Percentiles rank a stretch among this genome's conserved stretches.
Evolutionary conservation across 2,113 vertebrate genomes (phyloP).

Genomic region (Micronycteris hirsuta): DNA sequence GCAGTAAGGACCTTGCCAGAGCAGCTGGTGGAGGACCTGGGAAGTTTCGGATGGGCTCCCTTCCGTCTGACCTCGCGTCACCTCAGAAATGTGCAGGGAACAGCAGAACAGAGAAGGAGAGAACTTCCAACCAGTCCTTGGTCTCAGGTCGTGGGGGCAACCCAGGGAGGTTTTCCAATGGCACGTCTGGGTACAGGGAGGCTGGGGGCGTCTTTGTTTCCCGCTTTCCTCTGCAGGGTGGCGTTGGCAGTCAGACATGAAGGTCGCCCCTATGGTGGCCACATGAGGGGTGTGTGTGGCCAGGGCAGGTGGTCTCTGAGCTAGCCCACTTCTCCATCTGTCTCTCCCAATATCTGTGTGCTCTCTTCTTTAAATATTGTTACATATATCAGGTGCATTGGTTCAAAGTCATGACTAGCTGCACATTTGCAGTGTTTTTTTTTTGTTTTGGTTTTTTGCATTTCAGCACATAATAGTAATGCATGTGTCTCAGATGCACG

Average conservation of each 20-base stretch:
- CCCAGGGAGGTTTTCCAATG: background rate
- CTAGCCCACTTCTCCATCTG: background rate
- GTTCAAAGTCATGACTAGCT: too few relatives aligned
- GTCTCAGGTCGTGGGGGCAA: background rate
- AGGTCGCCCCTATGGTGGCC: background rate
- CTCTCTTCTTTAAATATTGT: background rate
- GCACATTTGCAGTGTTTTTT: too few relatives aligned
- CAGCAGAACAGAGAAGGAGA: background rate
- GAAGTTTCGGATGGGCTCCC: background rate
- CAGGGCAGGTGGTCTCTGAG: background rate
- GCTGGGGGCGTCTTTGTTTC: background rate
- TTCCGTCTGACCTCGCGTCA: background rate
- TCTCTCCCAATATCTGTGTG: accelerated
- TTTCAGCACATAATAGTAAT: too few relatives aligned
- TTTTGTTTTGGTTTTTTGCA: too few relatives aligned
- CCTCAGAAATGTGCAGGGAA: background rate
- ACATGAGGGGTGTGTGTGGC: accelerated
- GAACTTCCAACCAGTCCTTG: background rate
- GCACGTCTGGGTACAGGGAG: background rate
- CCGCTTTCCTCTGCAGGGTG: background rate
- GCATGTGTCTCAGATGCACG: too few relatives aligned
- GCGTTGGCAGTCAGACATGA: background rate
- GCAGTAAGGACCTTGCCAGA: background rate
- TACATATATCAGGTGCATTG: too few relatives aligned
- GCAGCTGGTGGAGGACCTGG: background rate